Conservation (phyloP, 2,797 vertebrate species). For the Fringilla coelebs region DNA sequence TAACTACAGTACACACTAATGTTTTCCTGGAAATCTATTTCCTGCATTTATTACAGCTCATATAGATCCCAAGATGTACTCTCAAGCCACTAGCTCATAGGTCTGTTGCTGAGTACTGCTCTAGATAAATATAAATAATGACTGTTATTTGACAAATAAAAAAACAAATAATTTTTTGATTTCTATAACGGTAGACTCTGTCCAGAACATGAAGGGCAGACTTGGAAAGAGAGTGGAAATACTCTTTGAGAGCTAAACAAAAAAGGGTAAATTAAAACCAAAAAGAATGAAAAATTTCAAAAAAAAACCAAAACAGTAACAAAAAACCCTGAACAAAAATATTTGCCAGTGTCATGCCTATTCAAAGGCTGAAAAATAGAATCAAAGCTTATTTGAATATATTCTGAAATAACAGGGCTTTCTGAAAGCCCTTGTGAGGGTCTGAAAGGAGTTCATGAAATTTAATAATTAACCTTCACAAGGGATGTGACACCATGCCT, state of each 20-base stretch:
- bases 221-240: not conserved
- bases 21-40: not conserved
- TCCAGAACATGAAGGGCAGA: not conserved
- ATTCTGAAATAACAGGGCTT: not conserved
- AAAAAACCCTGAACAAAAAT: not conserved
- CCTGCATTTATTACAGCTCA: not conserved
- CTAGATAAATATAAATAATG: not conserved
- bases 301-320: not conserved
- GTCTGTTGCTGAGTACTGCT: not conserved
- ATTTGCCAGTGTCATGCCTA: not conserved
- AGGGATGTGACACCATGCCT: not conserved
- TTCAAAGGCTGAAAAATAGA: not conserved
- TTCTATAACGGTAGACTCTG: not conserved
- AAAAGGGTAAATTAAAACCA: not conserved
- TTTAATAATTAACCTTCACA: constrained; percentile 6
- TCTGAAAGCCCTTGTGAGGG: not conserved
- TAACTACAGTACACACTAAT: not conserved
- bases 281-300: not conserved
- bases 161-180: not conserved
- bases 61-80: not conserved
- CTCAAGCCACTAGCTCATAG: not conserved
- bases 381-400: not conserved
- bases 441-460: not conserved
- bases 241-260: not conserved
- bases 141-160: not conserved